Percentiles rank a stretch among this genome's conserved stretches.
Evolutionary conservation across 2,888 invertebrate species (phyloP).

Genomic region (Drosophila sordidapex): DNA sequence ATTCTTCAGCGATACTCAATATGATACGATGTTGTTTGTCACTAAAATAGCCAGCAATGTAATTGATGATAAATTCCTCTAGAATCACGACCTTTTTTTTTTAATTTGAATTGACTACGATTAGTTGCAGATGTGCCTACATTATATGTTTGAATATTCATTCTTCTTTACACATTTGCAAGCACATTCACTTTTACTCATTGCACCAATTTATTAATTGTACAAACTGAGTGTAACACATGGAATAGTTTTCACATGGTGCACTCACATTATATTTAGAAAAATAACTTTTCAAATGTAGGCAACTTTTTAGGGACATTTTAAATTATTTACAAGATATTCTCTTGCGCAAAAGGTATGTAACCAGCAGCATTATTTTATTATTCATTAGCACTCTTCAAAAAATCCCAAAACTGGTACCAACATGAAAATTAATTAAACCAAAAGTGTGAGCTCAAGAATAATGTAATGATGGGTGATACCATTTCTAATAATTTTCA

Average conservation of each 20-base stretch:
- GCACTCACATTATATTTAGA: not conserved
- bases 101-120: constrained; percentile 30
- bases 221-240: constrained; percentile 4
- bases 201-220: constrained; percentile 20
- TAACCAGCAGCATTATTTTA: not conserved
- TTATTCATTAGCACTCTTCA: constrained; percentile 5
- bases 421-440: constrained; percentile 28
- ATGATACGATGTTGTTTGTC: not conserved
- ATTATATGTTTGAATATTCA: not conserved
- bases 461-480: constrained; percentile 30
- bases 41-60: constrained; percentile 2
- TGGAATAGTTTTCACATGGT: not conserved
- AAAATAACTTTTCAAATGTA: not conserved
- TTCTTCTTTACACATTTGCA: constrained; percentile 25
- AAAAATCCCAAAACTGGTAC: not conserved
- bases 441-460: not conserved
- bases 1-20: not conserved
- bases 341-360: not conserved
- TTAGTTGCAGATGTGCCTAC: constrained; percentile 44
- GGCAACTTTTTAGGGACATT: not conserved
- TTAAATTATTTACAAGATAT: not conserved
- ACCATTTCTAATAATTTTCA: constrained; percentile 31
- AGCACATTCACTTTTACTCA: constrained; percentile 46
- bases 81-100: constrained; percentile 2
- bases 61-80: not conserved